phyloP scores from a whole-genome alignment of 92 coral and sea anemone genomes.

The Heteractis magnifica region DNA sequence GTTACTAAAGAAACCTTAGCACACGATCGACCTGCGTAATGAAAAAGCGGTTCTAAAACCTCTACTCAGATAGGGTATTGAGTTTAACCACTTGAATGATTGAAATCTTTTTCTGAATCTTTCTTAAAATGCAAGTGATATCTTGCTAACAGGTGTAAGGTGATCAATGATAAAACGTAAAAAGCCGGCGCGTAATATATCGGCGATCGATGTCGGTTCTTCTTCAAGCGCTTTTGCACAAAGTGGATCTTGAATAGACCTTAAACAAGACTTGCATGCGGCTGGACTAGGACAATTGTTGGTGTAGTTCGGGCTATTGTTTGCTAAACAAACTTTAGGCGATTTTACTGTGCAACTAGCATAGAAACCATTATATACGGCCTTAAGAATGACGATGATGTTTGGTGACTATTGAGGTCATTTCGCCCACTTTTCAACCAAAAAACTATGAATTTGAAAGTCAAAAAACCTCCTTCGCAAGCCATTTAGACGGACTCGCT shows the following conservation, averaged over 20 bases:
- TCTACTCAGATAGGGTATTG: neutral
- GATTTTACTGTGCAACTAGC: constrained; percentile 12
- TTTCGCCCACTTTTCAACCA: neutral
- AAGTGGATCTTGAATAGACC: constrained; percentile 4
- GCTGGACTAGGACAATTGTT: constrained; percentile 15
- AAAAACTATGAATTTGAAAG: neutral
- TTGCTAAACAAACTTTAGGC: constrained; percentile 13
- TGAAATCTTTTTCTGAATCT: constrained; percentile 4
- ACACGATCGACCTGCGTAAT: neutral
- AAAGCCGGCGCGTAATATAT: neutral
- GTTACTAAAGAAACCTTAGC: neutral
- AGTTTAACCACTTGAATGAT: constrained; percentile 17
- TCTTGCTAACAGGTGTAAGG: constrained; percentile 16
- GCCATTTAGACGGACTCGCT: too few relatives aligned
- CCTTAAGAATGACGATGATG: neutral
- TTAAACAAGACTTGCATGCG: constrained; percentile 25
- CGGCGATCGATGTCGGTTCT: constrained; percentile 11
- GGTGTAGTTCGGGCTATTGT: constrained; percentile 14
- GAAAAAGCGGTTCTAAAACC: neutral
- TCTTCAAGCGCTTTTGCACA: neutral
- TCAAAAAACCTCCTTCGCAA: neutral
- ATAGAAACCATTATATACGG: constrained; percentile 8
- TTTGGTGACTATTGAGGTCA: neutral
- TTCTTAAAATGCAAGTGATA: constrained; percentile 19
- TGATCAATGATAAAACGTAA: neutral